Evolutionary conservation across 2,113 vertebrate species (phyloP).

Genomic region (Oreochromis aureus): DNA sequence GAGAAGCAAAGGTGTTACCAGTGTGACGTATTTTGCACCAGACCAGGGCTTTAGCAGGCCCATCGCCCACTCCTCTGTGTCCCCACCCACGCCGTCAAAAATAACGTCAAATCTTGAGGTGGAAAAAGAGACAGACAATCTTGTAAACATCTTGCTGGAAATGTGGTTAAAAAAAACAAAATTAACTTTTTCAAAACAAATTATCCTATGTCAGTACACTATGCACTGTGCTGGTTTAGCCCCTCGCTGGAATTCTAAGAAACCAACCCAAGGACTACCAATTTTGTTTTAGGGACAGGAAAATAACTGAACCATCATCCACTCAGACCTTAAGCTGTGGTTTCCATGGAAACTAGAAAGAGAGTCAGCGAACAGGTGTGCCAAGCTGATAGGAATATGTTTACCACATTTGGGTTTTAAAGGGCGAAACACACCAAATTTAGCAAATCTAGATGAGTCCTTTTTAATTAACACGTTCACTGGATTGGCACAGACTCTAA

Average conservation of each 20-base stretch:
- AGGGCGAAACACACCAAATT: not conserved
- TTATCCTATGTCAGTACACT: not conserved
- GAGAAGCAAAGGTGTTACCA: conserved; percentile 86
- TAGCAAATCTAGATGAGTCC: not conserved
- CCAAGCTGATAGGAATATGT: not conserved
- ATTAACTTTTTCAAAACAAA: not conserved
- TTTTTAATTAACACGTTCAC: conserved; percentile 4
- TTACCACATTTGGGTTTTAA: not conserved
- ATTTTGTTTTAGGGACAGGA: not conserved
- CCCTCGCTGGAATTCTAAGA: not conserved
- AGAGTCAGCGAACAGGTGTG: not conserved
- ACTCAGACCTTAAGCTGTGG: conserved; percentile 1
- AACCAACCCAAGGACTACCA: not conserved
- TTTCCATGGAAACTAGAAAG: conserved; percentile 53
- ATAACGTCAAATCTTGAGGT: conserved; percentile 76
- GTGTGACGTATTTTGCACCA: conserved; percentile 85
- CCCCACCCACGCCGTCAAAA: conserved; percentile 85
- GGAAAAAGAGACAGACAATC: not conserved
- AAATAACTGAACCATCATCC: not conserved
- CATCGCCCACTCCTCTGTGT: conserved; percentile 81
- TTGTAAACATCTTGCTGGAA: not conserved
- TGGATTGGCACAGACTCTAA: not conserved
- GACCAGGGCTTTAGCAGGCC: conserved; percentile 86
- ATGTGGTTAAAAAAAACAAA: not conserved
- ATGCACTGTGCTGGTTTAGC: not conserved